phyloP scores from a whole-genome alignment of 2,797 vertebrate genomes.

The Emys orbicularis region DNA sequence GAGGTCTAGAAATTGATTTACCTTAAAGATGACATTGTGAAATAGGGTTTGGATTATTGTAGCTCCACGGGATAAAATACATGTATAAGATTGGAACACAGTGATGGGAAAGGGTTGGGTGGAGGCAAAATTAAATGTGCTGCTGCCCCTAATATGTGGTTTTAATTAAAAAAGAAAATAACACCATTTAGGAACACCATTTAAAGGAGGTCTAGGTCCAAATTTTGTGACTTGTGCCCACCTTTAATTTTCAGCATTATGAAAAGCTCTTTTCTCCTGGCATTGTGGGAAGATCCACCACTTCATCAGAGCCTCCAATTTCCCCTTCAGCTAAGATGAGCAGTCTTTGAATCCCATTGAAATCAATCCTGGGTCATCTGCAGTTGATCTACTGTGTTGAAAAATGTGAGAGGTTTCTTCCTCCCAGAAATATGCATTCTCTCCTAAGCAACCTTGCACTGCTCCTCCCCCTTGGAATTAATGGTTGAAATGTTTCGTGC shows the following conservation, averaged over 20 bases:
- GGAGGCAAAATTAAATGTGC: neutral
- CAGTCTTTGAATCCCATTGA: neutral
- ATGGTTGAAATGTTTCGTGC: accelerated
- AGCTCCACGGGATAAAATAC: neutral
- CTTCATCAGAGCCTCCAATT: neutral
- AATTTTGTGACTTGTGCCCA: neutral
- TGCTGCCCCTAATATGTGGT: neutral
- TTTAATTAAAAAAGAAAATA: neutral
- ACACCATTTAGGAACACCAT: neutral
- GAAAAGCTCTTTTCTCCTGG: neutral
- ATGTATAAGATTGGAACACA: too few species aligned
- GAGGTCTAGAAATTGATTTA: neutral
- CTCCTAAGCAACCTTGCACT: neutral
- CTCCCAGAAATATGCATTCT: accelerated
- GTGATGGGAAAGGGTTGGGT: neutral
- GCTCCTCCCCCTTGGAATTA: neutral
- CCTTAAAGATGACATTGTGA: neutral
- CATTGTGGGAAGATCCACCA: neutral
- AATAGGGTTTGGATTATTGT: neutral
- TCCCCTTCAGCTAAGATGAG: neutral
- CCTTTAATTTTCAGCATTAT: neutral
- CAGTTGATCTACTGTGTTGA: neutral
- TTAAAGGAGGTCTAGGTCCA: neutral
- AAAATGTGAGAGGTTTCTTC: neutral
- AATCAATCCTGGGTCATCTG: neutral